Evolutionary conservation across 2,888 invertebrate species (phyloP), one percentile per base, ranked within the genome.

Genomic region (Dicyrtoma fusca): DNA sequence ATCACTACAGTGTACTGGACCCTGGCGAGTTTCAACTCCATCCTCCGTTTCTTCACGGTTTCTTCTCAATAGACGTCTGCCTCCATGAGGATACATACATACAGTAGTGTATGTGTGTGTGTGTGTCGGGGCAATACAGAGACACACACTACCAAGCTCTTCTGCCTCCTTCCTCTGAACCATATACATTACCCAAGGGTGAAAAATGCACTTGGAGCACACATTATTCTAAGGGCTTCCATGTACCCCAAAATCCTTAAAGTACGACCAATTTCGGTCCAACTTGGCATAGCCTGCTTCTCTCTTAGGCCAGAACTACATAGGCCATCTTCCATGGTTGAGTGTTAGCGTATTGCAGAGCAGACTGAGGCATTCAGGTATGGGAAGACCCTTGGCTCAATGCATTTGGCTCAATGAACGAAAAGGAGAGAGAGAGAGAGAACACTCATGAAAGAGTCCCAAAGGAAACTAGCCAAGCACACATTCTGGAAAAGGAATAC

Each of bases 361-460:
- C 4, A 34, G 34, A 34, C 34, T 34, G n/a, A n/a, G n/a, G n/a
- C 34, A 5, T 8, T 34, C 14, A 17, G 44, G 61, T 17, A 53
- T 55, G 21, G 66, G 19, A 34, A 69, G 68, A 62, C 63, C 63
- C 55, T 70, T 63, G 53, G 51, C 63, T 21, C 42, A 51, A 44
- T 63, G 34, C 63, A 63, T 64, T 71, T 25, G 23, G 19, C 25
- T 71, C 53, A 63, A 71, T 71, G 71, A 63, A 70, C n/a, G 51
- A 47, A 47, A 8, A n/a, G 44, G 25, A 45, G 44, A 63, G 26
- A 21, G 62, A 63, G 53, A 62, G 51, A 42, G 42, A 63, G 55
- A 71, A 53, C 45, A 51, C 45, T 25, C 69, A 34, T 14, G 34
- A n/a, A 13, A 61, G 53, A 70, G 42, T 66, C 66, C 66, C 66